Evolutionary conservation across 2,888 invertebrate genomes (phyloP).

Genomic region (Drosophila leonis): DNA sequence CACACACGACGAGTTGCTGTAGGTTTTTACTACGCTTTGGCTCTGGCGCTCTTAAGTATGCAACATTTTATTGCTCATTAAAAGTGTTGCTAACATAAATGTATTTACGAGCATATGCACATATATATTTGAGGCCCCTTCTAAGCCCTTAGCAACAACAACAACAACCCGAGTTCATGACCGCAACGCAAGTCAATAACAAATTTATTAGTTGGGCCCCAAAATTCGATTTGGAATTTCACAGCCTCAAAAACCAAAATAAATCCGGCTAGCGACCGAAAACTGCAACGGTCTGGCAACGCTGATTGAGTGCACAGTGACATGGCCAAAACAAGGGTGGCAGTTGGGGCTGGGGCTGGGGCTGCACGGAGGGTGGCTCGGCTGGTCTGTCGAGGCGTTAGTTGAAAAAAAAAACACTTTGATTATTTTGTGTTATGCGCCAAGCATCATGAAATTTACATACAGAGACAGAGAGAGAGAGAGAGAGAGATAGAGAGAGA

Average conservation of each 20-base stretch:
- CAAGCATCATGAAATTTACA: conserved; percentile 52
- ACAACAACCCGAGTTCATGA: conserved; percentile 5
- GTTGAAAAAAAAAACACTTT: conserved; percentile 41
- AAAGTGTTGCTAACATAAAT: conserved; percentile 53
- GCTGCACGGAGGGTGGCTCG: neutral
- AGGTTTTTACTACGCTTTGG: conserved; percentile 5
- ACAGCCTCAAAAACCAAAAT: conserved; percentile 11
- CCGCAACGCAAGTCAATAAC: conserved; percentile 36
- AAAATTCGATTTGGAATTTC: conserved; percentile 25
- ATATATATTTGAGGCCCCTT: neutral
- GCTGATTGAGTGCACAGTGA: conserved; percentile 19
- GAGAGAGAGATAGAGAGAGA: conserved; percentile 2
- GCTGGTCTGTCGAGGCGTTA: conserved; percentile 12
- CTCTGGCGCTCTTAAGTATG: conserved; percentile 60
- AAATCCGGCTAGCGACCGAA: conserved; percentile 17
- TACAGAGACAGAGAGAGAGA: conserved; percentile 8
- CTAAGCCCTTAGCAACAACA: neutral
- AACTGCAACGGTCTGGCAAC: conserved; percentile 30
- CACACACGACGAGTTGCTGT: conserved; percentile 19
- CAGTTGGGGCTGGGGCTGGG: neutral
- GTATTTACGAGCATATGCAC: conserved; percentile 42
- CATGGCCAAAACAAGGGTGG: neutral
- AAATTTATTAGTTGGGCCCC: conserved; percentile 30
- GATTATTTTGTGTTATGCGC: conserved; percentile 48
- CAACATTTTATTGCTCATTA: conserved; percentile 77